Conservation (phyloP, 2,797 vertebrate genomes). For the Eulemur mongoz region DNA sequence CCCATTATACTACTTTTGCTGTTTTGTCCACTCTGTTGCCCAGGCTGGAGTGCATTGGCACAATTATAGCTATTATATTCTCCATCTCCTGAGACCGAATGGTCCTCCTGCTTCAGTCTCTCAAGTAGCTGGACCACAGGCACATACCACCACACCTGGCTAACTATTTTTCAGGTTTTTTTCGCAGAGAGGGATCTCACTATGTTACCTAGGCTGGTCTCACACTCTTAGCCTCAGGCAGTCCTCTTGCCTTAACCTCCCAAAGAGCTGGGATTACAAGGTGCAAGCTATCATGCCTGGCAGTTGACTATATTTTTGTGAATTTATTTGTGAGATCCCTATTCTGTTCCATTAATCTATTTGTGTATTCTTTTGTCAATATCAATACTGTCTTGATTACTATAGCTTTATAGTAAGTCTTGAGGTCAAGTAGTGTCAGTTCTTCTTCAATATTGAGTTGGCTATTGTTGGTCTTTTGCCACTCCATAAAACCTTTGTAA, state of each 20-base stretch:
- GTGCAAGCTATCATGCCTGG: neutral
- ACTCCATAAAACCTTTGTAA: neutral
- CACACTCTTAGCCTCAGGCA: neutral
- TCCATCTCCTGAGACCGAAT: neutral
- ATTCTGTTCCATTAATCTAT: neutral
- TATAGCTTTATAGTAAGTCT: neutral
- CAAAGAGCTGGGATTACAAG: neutral
- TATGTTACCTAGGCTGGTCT: neutral
- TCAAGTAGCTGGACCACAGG: neutral
- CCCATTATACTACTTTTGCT: neutral
- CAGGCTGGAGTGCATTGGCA: neutral
- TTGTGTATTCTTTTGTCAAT: neutral
- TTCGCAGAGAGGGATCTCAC: neutral
- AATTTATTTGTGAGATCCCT: neutral
- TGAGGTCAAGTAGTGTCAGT: neutral
- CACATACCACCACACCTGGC: neutral
- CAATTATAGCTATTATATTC: neutral
- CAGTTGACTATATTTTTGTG: neutral
- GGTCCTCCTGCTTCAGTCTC: neutral
- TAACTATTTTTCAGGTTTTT: neutral
- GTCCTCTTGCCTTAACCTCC: neutral
- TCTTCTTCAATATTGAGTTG: neutral
- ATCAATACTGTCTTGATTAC: neutral
- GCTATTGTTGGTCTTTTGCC: neutral
- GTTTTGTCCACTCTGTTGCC: neutral